Conservation (phyloP, 2,113 vertebrate species). For the Actenoides lindsayi region DNA sequence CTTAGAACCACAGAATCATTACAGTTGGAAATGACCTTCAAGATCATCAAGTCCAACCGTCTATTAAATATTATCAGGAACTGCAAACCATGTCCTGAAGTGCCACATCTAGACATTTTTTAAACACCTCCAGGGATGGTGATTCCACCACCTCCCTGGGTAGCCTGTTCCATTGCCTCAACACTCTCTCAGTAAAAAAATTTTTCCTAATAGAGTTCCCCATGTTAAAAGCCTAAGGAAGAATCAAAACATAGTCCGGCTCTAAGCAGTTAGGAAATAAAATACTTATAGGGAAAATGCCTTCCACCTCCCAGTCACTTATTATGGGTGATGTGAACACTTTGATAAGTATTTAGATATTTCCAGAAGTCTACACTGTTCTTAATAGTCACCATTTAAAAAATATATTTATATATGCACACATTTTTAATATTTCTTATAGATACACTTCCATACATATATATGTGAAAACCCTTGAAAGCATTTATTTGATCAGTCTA, state of each 20-base stretch:
- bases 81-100: too few species aligned
- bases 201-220: not conserved
- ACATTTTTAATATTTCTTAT: not conserved
- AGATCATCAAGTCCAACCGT: too few species aligned
- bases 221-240: not conserved
- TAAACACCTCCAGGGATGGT: too few species aligned
- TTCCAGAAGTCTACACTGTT: not conserved
- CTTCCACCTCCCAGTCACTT: not conserved
- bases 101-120: too few species aligned
- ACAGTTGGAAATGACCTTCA: too few species aligned
- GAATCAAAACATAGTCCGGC: not conserved
- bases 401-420: not conserved
- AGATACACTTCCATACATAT: fast-evolving
- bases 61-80: too few species aligned
- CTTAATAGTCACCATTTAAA: not conserved
- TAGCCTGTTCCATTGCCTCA: too few species aligned
- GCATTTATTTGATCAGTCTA: not conserved
- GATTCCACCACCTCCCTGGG: too few species aligned
- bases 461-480: not conserved
- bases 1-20: not conserved
- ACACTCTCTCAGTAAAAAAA: too few species aligned
- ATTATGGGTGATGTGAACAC: not conserved
- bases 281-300: not conserved
- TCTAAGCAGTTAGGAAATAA: not conserved
- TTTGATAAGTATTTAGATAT: not conserved